Base-by-base conservation (phyloP, 2,888 invertebrate species). In the Chydorus sphaericus region DNA sequence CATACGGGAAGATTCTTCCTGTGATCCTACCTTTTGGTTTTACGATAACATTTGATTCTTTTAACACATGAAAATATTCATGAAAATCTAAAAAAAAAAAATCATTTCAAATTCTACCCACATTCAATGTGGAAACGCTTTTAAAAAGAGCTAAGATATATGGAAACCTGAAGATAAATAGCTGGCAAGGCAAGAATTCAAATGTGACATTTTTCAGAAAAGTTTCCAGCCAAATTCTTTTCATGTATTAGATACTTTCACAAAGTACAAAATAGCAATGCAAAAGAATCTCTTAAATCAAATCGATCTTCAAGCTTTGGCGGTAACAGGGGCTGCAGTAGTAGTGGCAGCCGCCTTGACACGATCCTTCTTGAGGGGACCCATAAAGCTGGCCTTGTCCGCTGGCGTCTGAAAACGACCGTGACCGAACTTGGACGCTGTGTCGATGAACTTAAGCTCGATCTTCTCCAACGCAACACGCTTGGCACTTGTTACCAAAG, bases 351-450 rank as follows among this genome's bases (percentile, higher is more conserved):
- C 87, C 68, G 89, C 89, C 68, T 86, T 84, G 65, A 87, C 75
- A 61, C 88, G 81, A 71, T 93, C 91, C 73, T 93, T 93, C 76
- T 93, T 93, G 71, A 92, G 84, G 48, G 82, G 85, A 66, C 93
- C 96, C 94, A 97, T 94, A 73, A 96, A 94, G 56, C 85, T 84
- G 66, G 85, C 82, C 79, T 98, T 98, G 74, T 98, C 98, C 64
- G 89, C 88, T 60, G 87, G 83, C 55, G 97, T 99, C 77, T 98
- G 98, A 96, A 98, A 98, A 69, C 97, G 87, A 78, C 98, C 98
- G 70, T 98, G 98, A 71, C 98, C 98, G 71, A 96, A 96, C 75
- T 98, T 98, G 73, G 94, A 94, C 56, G 93, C 83, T 18, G 98
- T 98, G 71, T 98, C 98, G 69, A 98, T 98, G 75, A 97, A 98